A percentile compares a stretch with the other conserved stretches of the same genome.
These are phyloP conservation scores for Gavia stellata DNA, from an alignment of 2,113 vertebrate genomes.

Conservation along the genomic window DNA sequence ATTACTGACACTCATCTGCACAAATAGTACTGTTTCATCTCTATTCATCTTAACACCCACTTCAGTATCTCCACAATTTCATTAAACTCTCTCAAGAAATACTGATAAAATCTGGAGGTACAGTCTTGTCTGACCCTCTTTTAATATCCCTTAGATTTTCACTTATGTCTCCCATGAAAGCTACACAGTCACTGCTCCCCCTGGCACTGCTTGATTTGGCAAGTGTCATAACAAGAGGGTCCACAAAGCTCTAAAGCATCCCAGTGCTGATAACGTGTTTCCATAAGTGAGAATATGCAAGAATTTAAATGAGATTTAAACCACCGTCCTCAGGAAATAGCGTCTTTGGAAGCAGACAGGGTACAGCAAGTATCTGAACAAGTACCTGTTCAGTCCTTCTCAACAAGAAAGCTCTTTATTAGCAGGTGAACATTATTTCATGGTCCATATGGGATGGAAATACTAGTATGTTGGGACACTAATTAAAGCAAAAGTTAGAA, in stretches of 20 bases:
- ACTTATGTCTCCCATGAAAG: neutral
- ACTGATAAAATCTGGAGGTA: neutral
- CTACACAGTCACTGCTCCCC: neutral
- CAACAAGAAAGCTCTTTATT: neutral
- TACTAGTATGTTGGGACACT: neutral
- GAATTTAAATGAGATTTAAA: neutral
- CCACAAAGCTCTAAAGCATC: neutral
- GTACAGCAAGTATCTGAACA: neutral
- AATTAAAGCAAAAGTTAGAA: neutral
- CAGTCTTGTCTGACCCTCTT: neutral
- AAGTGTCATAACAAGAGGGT: neutral
- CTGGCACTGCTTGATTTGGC: too few species aligned
- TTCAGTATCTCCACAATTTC: neutral
- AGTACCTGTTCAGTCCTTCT: neutral
- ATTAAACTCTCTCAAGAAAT: neutral
- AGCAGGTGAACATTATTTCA: neutral
- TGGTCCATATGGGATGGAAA: neutral
- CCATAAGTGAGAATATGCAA: neutral
- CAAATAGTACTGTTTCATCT: neutral
- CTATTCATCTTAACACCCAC: neutral
- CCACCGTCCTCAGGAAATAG: neutral
- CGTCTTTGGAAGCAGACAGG: neutral
- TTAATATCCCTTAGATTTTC: neutral
- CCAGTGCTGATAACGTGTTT: neutral
- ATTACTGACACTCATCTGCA: neutral